Conservation (phyloP, 1,140 invertebrate species). For the Drosophila lacteicornis region DNA sequence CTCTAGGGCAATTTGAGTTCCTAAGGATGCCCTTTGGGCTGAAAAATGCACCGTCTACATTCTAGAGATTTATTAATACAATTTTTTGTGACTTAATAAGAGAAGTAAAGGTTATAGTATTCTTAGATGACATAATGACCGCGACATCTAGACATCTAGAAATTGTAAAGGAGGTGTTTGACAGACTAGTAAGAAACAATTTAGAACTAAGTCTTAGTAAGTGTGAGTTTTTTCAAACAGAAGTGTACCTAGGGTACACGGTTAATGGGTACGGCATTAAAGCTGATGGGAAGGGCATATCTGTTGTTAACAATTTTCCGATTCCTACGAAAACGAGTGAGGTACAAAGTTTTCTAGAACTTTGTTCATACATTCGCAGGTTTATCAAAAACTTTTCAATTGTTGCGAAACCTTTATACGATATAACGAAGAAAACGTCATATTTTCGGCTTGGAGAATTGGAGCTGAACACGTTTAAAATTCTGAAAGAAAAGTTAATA, state of each 20-base stretch:
- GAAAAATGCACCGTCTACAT: neutral
- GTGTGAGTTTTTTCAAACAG: slow-evolving; percentile 4
- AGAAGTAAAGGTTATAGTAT: neutral
- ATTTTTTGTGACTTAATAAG: neutral
- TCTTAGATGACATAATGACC: neutral
- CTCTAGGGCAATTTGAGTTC: no score
- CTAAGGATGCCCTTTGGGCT: no score
- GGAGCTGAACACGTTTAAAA: no score
- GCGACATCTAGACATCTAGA: neutral
- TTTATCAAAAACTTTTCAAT: no score
- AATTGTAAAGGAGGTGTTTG: neutral
- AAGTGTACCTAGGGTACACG: neutral
- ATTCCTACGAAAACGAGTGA: no score
- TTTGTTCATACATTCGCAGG: no score
- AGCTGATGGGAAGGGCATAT: neutral
- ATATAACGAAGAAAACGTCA: no score
- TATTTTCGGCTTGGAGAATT: no score
- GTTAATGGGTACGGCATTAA: neutral
- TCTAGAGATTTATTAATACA: neutral
- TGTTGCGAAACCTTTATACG: no score
- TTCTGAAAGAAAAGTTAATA: no score
- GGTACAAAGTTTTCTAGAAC: neutral
- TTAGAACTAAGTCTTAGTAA: neutral
- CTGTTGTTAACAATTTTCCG: no score
- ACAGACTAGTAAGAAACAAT: neutral